These are phyloP conservation scores for Mesaphorura yosii DNA, from an alignment of 1,140 invertebrate genomes.

Conservation along the genomic window DNA sequence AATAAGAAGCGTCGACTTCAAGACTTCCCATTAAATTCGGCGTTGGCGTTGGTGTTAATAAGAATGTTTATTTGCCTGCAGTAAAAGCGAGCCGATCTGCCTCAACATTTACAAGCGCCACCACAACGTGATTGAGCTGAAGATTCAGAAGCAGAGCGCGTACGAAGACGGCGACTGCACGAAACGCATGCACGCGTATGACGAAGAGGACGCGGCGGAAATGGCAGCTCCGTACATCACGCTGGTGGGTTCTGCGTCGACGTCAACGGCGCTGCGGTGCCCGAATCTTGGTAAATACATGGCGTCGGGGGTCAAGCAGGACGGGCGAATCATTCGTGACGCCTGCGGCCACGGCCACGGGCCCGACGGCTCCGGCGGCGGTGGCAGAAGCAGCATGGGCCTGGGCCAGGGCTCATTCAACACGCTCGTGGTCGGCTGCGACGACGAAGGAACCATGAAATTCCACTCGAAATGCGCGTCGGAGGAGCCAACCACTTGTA, in stretches of 20 bases:
- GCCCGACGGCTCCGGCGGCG: no score
- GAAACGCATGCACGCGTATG: no score
- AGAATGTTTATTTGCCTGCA: conserved; percentile 31
- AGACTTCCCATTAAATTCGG: no score
- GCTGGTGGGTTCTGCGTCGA: conserved; percentile 23
- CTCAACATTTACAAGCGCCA: conserved; percentile 45
- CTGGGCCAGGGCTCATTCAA: conserved; percentile 17
- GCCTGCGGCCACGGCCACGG: conserved; percentile 10
- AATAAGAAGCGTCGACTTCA: neutral
- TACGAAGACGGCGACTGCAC: neutral
- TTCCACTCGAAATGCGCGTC: conserved; percentile 34
- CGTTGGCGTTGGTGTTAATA: neutral
- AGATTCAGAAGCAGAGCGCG: neutral
- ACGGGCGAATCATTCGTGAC: conserved; percentile 14
- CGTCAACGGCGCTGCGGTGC: conserved; percentile 19
- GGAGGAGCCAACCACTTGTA: conserved; percentile 32
- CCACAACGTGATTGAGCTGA: neutral
- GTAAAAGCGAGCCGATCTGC: conserved; percentile 45
- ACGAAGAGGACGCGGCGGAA: conserved; percentile 1
- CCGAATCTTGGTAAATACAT: conserved; percentile 28
- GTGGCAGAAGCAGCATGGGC: no score
- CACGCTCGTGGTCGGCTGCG: conserved; percentile 32
- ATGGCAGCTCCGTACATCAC: conserved; percentile 23
- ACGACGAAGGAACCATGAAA: conserved; percentile 32
- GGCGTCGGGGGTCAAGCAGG: conserved; percentile 10